phyloP scores from a whole-genome alignment of 2,888 invertebrate genomes.

The Harpalus rubripes region DNA sequence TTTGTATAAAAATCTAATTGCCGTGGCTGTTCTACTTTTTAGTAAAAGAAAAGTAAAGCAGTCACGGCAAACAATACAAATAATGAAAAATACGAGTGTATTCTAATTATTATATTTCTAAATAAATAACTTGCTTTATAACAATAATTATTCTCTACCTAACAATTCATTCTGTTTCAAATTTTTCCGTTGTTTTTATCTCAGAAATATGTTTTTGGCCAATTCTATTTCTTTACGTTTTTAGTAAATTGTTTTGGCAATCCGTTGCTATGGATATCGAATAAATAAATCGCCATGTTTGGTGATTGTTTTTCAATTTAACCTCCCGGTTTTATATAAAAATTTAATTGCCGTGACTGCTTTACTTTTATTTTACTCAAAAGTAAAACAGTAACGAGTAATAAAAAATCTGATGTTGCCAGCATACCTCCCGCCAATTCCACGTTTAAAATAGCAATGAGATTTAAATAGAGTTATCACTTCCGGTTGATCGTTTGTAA shows the following conservation, averaged over 20 bases:
- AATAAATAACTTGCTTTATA: conserved; percentile 47
- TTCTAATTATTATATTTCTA: conserved; percentile 62
- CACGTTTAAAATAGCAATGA: no score
- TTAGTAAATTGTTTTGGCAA: conserved; percentile 72
- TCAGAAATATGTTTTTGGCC: no score
- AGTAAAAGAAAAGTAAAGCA: no score
- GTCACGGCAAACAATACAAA: conserved; percentile 69
- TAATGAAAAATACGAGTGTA: conserved; percentile 53
- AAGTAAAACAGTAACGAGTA: conserved; percentile 69
- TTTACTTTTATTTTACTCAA: conserved; percentile 61
- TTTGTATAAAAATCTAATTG: conserved; percentile 68
- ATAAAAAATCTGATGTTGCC: no score
- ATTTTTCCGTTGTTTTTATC: no score
- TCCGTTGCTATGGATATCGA: conserved; percentile 80
- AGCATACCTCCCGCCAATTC: no score
- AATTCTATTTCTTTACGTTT: no score
- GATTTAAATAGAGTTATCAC: no score
- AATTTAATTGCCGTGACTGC: conserved; percentile 74
- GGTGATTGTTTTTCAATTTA: neutral
- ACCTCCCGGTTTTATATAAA: conserved; percentile 34
- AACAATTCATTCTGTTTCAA: no score
- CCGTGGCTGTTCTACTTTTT: conserved; percentile 73
- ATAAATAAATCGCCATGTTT: conserved; percentile 70
- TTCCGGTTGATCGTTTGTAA: no score
- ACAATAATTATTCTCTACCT: neutral